Evolutionary conservation across 2,797 vertebrate genomes (phyloP), one percentile per base, ranked within the genome.

Genomic region (Monodelphis domestica): DNA sequence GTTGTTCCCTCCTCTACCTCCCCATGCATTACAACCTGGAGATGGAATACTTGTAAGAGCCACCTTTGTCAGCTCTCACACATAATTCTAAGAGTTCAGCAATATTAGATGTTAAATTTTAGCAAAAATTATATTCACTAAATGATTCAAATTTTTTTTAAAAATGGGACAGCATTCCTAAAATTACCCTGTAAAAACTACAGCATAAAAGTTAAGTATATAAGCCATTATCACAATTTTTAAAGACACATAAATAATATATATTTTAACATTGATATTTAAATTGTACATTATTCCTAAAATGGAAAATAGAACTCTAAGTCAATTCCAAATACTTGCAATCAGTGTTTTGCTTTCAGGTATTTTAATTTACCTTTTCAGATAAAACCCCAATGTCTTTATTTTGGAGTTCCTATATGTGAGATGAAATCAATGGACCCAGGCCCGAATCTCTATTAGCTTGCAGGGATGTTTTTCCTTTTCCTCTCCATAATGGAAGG

Each of bases 1-100:
- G 97, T 96, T 95, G 96, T 97, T 97, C 95, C 96, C 96, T 95
- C 95, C 97, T 54, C 95, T 91, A 93, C 63, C 95, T 92, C 95
- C 94, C 96, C 96, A 95, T 96, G 95, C 94, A 57, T 89, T 95
- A 95, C 96, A 93, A 96, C 94, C 96, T 94, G 90, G 94, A 97
- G 95, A 93, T 93, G 91, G 88, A 96, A 95, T 94, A 89, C 87
- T 92, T 92, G 28, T 33, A 70, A 90, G 24, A 50, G 52, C 5
- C 28, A 45, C 51, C 89, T 94, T 78, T 84, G 93, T 87, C 90
- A 33, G 88, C 54, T 92, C 89, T 92, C 1, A 90, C 26, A 57
- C 2, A 6, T 84, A 0, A 87, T 12, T 57, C 51, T 1, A 94
- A 94, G 87, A 59, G 94, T 94, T 56, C 90, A 89, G 87, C 70